A percentile compares a stretch with the other conserved stretches of the same genome.
Conservation (phyloP, 1,140 invertebrate genomes). For the Drosophila repletoides region DNA sequence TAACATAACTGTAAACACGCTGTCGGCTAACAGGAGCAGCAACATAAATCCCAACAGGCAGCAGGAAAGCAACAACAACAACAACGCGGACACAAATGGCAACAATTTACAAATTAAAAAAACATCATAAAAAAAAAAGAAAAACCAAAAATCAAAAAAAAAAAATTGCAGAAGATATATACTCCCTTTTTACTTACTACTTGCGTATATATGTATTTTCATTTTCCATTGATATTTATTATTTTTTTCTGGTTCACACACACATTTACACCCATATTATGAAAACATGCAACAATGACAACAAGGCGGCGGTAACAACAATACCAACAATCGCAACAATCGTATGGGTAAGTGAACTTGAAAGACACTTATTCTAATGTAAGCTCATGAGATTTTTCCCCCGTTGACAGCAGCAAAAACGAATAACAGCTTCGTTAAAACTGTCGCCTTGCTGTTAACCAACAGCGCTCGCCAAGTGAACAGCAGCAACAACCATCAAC, state of each 20-base stretch:
- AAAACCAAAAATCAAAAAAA: neutral
- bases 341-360: conserved; percentile 9
- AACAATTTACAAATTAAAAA: conserved; percentile 22
- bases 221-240: conserved; percentile 32
- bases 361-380: no score
- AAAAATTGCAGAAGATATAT: conserved; percentile 14
- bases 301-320: neutral
- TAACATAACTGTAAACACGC: neutral
- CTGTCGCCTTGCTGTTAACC: conserved; percentile 9
- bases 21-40: neutral
- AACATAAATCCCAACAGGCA: neutral
- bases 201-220: neutral
- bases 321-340: conserved; percentile 6
- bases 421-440: conserved; percentile 1
- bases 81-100: conserved; percentile 41
- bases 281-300: neutral
- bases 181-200: conserved; percentile 20
- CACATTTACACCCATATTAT: neutral
- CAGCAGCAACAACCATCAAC: neutral
- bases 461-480: conserved; percentile 14
- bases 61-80: neutral
- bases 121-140: neutral
- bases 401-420: neutral
- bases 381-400: neutral
- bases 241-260: conserved; percentile 25